Evolutionary conservation across 92 coral and sea anemone genomes (phyloP).

Genomic region (Actinostola sp.): DNA sequence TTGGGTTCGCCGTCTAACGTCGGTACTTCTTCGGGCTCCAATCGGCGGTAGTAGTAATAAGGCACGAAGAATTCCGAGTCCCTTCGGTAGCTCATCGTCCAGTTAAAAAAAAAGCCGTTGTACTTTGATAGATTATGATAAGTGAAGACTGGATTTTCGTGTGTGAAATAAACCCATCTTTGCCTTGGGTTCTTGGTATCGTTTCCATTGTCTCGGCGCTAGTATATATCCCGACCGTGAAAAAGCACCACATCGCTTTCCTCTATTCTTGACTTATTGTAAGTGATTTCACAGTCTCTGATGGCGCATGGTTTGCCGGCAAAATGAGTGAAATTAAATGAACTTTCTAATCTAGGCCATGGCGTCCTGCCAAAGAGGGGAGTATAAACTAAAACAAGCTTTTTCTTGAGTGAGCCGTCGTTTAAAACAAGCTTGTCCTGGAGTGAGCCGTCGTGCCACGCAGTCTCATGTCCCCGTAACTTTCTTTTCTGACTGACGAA

Average conservation of each 20-base stretch:
- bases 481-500: too few species aligned
- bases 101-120: constrained; percentile 79
- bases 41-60: constrained; percentile 56
- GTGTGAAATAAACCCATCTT: constrained; percentile 83
- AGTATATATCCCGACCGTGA: constrained; percentile 86
- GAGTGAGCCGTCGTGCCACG: too few species aligned
- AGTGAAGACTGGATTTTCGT: constrained; percentile 76
- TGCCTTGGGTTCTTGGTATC: constrained; percentile 42
- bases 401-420: too few species aligned
- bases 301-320: constrained; percentile 53
- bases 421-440: too few species aligned
- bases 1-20: not conserved
- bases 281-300: constrained; percentile 67
- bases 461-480: too few species aligned
- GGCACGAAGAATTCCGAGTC: constrained; percentile 93
- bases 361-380: constrained; percentile 72
- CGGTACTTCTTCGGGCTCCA: constrained; percentile 11
- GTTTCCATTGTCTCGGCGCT: constrained; percentile 40
- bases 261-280: constrained; percentile 60
- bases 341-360: constrained; percentile 74
- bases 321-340: constrained; percentile 77
- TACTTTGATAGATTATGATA: constrained; percentile 52
- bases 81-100: constrained; percentile 93
- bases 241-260: constrained; percentile 82
- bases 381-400: constrained; percentile 79